Percentiles rank a stretch among this genome's conserved stretches.
phyloP scores from a whole-genome alignment of 2,888 invertebrate genomes.

The Polydrusus tereticollis region DNA sequence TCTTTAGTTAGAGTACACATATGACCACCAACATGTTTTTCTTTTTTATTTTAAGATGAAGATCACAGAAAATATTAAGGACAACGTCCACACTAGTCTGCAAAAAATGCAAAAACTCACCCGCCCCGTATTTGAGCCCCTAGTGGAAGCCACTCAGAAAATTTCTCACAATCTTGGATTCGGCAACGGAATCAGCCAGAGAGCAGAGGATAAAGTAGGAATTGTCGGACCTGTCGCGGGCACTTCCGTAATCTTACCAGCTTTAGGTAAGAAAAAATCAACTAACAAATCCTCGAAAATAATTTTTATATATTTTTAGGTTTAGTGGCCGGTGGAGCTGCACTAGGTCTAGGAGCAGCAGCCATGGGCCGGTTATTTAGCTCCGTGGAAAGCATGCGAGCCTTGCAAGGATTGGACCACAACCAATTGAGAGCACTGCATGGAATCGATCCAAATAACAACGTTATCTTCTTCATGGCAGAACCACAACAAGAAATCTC shows the following conservation, averaged over 20 bases:
- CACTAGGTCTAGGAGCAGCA: constrained; percentile 82
- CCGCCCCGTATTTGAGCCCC: constrained; percentile 78
- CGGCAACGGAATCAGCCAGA: constrained; percentile 64
- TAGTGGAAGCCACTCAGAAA: constrained; percentile 84
- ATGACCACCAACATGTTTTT: not conserved
- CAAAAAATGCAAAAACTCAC: constrained; percentile 78
- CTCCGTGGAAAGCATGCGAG: constrained; percentile 62
- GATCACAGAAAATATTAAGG: constrained; percentile 80
- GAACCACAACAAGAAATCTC: constrained; percentile 50
- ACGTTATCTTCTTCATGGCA: constrained; percentile 61
- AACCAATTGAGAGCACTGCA: constrained; percentile 60
- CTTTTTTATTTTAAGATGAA: constrained; percentile 64
- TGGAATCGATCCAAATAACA: constrained; percentile 57
- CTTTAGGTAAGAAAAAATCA: constrained; percentile 67
- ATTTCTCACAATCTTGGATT: constrained; percentile 75
- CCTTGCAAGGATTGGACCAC: constrained; percentile 54
- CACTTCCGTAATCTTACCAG: constrained; percentile 78
- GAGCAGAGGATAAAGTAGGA: constrained; percentile 76
- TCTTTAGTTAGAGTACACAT: too few relatives aligned
- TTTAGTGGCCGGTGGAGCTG: constrained; percentile 85
- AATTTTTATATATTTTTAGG: constrained; percentile 59
- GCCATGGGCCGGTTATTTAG: constrained; percentile 79
- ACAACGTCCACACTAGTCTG: constrained; percentile 79
- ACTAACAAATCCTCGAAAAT: not conserved
- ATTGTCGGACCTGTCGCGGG: constrained; percentile 70